Base-by-base conservation (phyloP, 2,113 vertebrate species). In the Danionella cerebrum region DNA sequence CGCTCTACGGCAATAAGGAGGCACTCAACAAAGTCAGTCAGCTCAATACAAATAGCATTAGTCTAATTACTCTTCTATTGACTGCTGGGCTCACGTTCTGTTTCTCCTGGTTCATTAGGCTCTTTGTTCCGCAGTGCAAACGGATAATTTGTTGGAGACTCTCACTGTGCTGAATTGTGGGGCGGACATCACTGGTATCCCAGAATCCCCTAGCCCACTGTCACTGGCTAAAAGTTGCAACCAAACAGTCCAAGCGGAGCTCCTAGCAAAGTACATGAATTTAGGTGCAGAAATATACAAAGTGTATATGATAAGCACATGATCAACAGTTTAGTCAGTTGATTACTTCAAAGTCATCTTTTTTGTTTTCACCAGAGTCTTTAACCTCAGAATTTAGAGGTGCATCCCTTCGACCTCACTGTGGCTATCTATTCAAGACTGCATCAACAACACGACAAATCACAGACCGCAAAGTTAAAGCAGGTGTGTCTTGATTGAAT, bases 131-230 rank as follows among this genome's bases (percentile, higher is more conserved):
- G 80, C 86, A 0, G 86, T 92, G 64, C 87, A 88, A 70, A 90
- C 89, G 22, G 67, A 77, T 9, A 89, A 93, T 78, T 77, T 93
- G 77, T 83, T 87, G 0, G 91, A 93, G 83, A 91, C 88, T 0
- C 87, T 91, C 67, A 82, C 90, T 0, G 80, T 93, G 50, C 65
- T 92, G 22, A 91, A 90, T 80, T 93, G 91, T 1, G 91, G 91
- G 33, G 91, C 90, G 0, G 79, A 85, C 59, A 73, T 73, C 71
- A 87, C 86, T 0, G 86, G 87, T 47, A 86, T 89, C 72, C 79
- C 83, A 0, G 60, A 58, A 16, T 80, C 73, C 70, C 85, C 90
- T 0, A 80, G 82, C 0, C 89, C 90, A 12, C 45, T 90, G 14
- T 83, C 79, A 44, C 73, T 92, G 38, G 91, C 91, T 0, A 70